Conservation (phyloP, 2,113 vertebrate genomes). For the Monarcha castaneiventris region DNA sequence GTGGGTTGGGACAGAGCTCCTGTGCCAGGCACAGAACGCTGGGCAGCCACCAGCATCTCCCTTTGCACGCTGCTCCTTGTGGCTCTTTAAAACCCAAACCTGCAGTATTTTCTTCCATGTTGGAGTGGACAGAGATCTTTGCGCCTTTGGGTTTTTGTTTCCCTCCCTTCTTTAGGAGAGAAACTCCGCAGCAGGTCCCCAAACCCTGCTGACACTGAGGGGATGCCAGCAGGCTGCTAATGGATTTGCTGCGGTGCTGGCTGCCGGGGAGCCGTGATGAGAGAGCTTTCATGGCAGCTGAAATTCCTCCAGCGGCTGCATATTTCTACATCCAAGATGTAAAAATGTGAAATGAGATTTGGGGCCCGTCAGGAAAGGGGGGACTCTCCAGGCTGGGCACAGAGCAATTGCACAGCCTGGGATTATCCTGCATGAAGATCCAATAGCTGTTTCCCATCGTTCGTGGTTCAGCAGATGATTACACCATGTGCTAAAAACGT, state of each 20-base stretch:
- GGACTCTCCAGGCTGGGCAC: not conserved
- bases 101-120: fast-evolving
- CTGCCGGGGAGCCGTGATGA: not conserved
- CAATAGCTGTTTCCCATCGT: not conserved
- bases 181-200: not conserved
- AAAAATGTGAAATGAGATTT: conserved; percentile 44
- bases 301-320: conserved; percentile 10
- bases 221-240: conserved; percentile 23
- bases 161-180: not conserved
- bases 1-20: not conserved
- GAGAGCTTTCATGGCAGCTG: conserved; percentile 41
- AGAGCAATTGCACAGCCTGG: not conserved
- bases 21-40: fast-evolving
- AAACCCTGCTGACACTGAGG: not conserved
- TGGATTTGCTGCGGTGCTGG: conserved; percentile 34
- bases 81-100: not conserved
- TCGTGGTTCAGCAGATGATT: not conserved
- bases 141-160: not conserved
- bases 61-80: not conserved
- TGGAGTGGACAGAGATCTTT: not conserved
- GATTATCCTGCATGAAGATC: not conserved
- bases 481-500: not conserved
- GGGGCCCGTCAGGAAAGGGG: not conserved
- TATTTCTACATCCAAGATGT: not conserved
- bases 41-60: not conserved